These are phyloP conservation scores for Phrynocephalus forsythii DNA, from an alignment of 2,797 vertebrate species.

Conservation along the genomic window DNA sequence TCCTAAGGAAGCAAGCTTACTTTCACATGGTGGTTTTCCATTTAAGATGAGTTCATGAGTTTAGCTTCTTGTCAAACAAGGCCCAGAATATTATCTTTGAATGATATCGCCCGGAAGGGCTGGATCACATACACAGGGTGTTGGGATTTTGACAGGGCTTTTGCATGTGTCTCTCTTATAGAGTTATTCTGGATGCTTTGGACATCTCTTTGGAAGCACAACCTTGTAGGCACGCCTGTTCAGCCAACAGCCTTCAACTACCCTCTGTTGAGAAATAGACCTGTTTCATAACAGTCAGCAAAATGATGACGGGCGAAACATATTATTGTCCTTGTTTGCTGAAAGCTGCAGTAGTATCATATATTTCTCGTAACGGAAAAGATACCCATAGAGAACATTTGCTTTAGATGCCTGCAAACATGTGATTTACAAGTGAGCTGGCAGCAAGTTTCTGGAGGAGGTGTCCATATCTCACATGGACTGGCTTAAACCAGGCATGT, in stretches of 20 bases:
- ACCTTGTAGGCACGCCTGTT: constrained; percentile 7
- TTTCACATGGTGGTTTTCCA: background rate
- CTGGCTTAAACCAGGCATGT: background rate
- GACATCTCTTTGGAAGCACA: background rate
- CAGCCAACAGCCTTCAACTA: constrained; percentile 51
- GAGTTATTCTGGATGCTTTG: background rate
- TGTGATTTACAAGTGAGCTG: constrained; percentile 23
- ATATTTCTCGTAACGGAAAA: constrained; percentile 43
- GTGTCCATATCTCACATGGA: background rate
- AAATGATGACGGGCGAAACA: constrained; percentile 54
- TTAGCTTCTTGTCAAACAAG: background rate
- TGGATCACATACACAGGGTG: background rate
- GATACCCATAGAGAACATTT: constrained; percentile 42
- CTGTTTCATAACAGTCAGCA: constrained; percentile 46
- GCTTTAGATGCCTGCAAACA: constrained; percentile 45
- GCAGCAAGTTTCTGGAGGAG: background rate
- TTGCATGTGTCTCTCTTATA: background rate
- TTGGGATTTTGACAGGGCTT: background rate
- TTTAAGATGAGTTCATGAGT: background rate
- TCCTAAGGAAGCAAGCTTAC: background rate
- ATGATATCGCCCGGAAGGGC: background rate
- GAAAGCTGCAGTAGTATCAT: constrained; percentile 51
- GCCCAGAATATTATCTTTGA: background rate
- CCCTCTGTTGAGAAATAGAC: constrained; percentile 54
- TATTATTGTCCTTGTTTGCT: constrained; percentile 54